A percentile compares a stretch with the other conserved stretches of the same genome.
Conservation (phyloP, 2,888 invertebrate species). For the Macrophya annulata region DNA sequence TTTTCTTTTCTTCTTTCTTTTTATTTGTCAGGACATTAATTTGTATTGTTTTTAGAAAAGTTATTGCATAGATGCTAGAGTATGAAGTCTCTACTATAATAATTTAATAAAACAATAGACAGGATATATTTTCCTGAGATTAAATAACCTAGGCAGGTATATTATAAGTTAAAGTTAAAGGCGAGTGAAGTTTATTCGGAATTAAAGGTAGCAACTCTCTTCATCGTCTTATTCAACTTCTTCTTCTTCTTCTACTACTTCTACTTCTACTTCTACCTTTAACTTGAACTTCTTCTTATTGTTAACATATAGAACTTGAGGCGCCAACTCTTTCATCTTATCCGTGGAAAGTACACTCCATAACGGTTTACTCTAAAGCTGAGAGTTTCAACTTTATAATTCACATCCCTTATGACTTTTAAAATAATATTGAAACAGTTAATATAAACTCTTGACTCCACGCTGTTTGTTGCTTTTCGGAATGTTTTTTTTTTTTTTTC, state of each 20-base stretch:
- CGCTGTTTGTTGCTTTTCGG: background rate
- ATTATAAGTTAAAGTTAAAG: background rate
- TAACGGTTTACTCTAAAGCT: background rate
- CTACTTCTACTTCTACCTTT: background rate
- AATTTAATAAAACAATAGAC: background rate
- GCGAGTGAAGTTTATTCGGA: conserved; percentile 20
- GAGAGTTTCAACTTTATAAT: conserved; percentile 13
- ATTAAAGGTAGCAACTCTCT: background rate
- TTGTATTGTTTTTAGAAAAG: background rate
- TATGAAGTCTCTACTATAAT: background rate
- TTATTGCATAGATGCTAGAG: background rate
- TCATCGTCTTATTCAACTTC: background rate
- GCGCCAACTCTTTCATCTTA: conserved; percentile 1
- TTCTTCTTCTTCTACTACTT: background rate
- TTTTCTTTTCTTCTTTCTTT: too few relatives aligned
- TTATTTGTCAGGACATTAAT: background rate
- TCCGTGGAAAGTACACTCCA: background rate
- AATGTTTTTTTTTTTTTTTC: background rate
- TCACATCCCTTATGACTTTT: conserved; percentile 14
- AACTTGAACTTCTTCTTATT: background rate
- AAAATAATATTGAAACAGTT: conserved; percentile 17
- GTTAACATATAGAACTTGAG: conserved; percentile 9
- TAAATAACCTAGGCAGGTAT: background rate
- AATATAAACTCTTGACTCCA: background rate
- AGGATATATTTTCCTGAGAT: background rate